Percentiles rank a stretch among this genome's conserved stretches.
Conservation (phyloP, 2,113 vertebrate genomes). For the Perca flavescens region DNA sequence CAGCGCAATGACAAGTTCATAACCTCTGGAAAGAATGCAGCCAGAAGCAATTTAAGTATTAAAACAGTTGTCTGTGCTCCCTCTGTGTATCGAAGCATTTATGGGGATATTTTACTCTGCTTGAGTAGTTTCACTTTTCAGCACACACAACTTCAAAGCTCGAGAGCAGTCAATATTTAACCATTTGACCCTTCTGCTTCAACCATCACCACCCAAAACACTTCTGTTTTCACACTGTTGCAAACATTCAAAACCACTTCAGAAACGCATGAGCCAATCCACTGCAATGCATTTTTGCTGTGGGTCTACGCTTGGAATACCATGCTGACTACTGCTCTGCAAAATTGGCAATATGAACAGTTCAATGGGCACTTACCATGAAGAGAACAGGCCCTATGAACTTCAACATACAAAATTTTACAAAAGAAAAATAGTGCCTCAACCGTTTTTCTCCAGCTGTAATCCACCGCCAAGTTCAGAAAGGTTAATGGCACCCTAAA, state of each 20-base stretch:
- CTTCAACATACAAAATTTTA: neutral
- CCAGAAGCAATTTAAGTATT: slow-evolving; percentile 29
- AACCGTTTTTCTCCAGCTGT: slow-evolving; percentile 17
- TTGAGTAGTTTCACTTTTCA: slow-evolving; percentile 40
- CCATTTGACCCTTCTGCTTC: slow-evolving; percentile 15
- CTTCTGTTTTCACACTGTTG: neutral
- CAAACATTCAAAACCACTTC: neutral
- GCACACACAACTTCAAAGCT: slow-evolving; percentile 40
- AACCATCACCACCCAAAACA: neutral
- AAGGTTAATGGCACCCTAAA: slow-evolving; percentile 48
- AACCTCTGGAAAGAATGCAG: slow-evolving; percentile 34
- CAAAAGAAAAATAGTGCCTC: slow-evolving; percentile 12
- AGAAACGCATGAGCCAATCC: neutral
- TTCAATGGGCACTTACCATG: neutral
- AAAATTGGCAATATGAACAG: neutral
- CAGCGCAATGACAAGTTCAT: slow-evolving; percentile 39
- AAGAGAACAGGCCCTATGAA: neutral
- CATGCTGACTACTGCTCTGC: fast-evolving
- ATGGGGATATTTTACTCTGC: slow-evolving; percentile 32
- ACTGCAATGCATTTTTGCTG: neutral
- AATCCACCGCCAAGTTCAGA: slow-evolving; percentile 34
- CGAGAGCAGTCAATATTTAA: slow-evolving; percentile 37
- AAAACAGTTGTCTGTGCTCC: slow-evolving; percentile 20
- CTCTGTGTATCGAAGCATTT: slow-evolving; percentile 42
- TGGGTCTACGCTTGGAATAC: neutral